Base-by-base conservation (phyloP, 2,797 vertebrate genomes). In the Anisognathus igniventris region DNA sequence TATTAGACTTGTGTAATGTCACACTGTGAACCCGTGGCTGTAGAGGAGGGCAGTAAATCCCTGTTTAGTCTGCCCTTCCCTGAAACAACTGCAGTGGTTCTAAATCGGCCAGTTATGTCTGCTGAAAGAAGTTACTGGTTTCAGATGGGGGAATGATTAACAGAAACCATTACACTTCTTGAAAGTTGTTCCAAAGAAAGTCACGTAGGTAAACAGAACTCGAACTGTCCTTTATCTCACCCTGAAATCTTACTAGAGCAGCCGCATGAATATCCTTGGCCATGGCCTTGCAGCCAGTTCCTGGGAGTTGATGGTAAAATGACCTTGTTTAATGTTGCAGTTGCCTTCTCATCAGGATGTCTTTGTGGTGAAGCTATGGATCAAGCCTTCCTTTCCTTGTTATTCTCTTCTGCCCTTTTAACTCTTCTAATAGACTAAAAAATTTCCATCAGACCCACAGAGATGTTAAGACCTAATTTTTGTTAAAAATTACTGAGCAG, bases 391-490 rank as follows among this genome's bases (percentile, higher is more conserved):
- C 58, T 54, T 60, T 51, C 25, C 17, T 56, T 56, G 30, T 22
- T 27, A 12, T 25, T 14, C 5, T 58, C 28, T 62, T 67, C 17
- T 6, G 2, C 14, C 5, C 6, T 62, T 65, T 30, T n/a, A 5
- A 24, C 44, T 87, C 33, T 15, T 21, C 35, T 27, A 6, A 8
- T 6, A 68, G 39, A 14, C 8, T 9, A n/a, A 24, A 7, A 19
- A 5, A 51, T 56, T 14, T 60, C 62, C 14, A 1, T 42, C 0
- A 0, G 12, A 64, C 25, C 65, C 1, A 1, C 16, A 19, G 35
- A 61, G 56, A 4, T 22, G 16, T 57, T 31, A 50, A 48, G 53
- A 44, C 21, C 7, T 4, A 1, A n/a, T 61, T 92, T 86, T 62
- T 37, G 7, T 31, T 33, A 2, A 33, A 30, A 58, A 7, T 28